Evolutionary conservation across 2,888 invertebrate species (phyloP).

Genomic region (Byasa hedistus): DNA sequence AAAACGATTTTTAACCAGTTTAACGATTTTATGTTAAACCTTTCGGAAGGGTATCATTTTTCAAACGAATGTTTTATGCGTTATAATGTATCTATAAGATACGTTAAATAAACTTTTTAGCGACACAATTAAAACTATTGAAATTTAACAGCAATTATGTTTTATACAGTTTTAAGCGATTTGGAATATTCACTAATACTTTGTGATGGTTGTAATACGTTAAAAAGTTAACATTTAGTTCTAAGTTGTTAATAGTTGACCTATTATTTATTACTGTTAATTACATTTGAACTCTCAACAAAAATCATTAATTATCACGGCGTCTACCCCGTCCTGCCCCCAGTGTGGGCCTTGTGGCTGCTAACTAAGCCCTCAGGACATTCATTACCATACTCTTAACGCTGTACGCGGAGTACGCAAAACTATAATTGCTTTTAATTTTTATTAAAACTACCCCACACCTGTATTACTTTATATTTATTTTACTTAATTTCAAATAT

Average conservation of each 20-base stretch:
- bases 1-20: slow-evolving; percentile 64
- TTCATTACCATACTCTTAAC: slow-evolving; percentile 41
- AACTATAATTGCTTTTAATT: slow-evolving; percentile 28
- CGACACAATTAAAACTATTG: not conserved
- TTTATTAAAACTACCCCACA: slow-evolving; percentile 17
- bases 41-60: slow-evolving; percentile 62
- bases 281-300: slow-evolving; percentile 51
- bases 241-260: slow-evolving; percentile 32
- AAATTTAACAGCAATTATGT: too few species aligned
- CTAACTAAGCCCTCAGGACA: slow-evolving; percentile 40
- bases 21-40: slow-evolving; percentile 64
- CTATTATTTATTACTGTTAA: slow-evolving; percentile 43
- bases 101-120: not conserved
- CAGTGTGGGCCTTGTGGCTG: slow-evolving; percentile 32
- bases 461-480: not conserved
- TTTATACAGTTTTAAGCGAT: too few species aligned
- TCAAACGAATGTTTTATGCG: slow-evolving; percentile 48
- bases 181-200: too few species aligned
- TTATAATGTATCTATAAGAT: slow-evolving; percentile 29
- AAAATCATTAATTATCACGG: slow-evolving; percentile 73
- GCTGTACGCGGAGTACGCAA: slow-evolving; percentile 24
- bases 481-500: not conserved
- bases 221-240: not conserved
- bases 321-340: slow-evolving; percentile 46
- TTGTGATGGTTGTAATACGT: not conserved